Base-by-base conservation (phyloP, 2,113 vertebrate genomes). In the Phrynosoma blainvillii region DNA sequence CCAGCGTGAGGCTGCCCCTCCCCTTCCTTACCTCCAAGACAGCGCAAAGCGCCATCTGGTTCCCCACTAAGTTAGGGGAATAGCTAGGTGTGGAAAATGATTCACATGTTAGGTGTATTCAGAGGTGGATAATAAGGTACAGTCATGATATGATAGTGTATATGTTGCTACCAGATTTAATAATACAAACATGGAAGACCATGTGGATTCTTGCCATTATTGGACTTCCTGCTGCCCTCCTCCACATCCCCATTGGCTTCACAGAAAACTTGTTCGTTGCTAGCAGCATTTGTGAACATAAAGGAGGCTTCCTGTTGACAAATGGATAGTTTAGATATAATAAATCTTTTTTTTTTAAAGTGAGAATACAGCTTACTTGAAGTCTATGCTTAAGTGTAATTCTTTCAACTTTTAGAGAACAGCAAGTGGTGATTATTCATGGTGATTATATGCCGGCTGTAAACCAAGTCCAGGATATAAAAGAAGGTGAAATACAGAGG, bases 391-490 rank as follows among this genome's bases (percentile, higher is more conserved):
- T 66, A 84, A 84, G 82, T 91, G 90, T 87, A 90, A 66, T 74
- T 85, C 81, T 84, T 77, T 52, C 42, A 91, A 36, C 40, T 88
- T 78, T 42, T 87, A 92, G 87, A 92, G 85, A 96, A 87, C 81
- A 92, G 78, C n/a, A 73, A 73, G 65, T 85, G 89, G 78, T 87
- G 91, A 90, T 89, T 91, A 85, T 91, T 89, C 87, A 84, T 0
- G 8, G 92, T 92, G 90, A 83, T 92, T 89, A 79, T 92, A 93
- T 0, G 27, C 91, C 88, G 93, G 91, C 93, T 93, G 91, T 54
- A 96, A 94, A 56, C 85, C 91, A 90, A 82, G 90, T 90, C 84
- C 90, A 90, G 73, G 79, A 92, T 89, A 78, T 89, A 85, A 88
- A 85, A 47, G 42, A 47, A 77, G 40, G 74, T 73, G 20, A 56